Conservation (phyloP, 2,888 invertebrate genomes). For the Lathronympha strigana region DNA sequence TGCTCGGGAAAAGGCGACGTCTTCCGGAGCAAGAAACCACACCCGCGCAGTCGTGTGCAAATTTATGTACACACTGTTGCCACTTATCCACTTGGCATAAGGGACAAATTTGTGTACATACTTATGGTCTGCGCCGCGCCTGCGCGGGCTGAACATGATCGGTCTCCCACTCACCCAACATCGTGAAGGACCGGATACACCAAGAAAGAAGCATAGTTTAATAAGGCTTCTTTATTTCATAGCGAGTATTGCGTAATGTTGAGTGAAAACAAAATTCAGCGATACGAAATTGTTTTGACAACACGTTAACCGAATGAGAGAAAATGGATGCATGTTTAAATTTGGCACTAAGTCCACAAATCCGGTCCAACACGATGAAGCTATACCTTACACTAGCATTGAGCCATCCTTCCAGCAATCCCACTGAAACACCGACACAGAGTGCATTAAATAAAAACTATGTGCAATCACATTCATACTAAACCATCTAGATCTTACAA, state of each 20-base stretch:
- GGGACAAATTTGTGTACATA: background rate
- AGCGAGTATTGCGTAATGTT: no score
- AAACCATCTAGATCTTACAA: slow-evolving; percentile 61
- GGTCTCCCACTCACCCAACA: slow-evolving; percentile 14
- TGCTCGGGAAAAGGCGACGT: slow-evolving; percentile 81
- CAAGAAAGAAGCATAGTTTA: no score
- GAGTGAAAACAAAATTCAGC: no score
- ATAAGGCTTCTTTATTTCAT: no score
- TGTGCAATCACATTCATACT: slow-evolving; percentile 73
- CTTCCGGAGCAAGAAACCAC: slow-evolving; percentile 83
- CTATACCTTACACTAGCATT: slow-evolving; percentile 58
- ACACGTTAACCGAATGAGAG: no score
- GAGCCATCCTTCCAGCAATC: slow-evolving; percentile 55
- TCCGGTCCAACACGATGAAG: slow-evolving; percentile 1
- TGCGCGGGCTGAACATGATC: slow-evolving; percentile 41
- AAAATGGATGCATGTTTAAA: background rate
- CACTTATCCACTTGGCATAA: background rate
- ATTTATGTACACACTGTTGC: slow-evolving; percentile 24
- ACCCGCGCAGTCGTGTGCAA: slow-evolving; percentile 43
- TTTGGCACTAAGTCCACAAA: background rate
- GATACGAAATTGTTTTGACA: no score
- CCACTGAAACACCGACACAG: slow-evolving; percentile 49
- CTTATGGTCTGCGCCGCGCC: slow-evolving; percentile 32
- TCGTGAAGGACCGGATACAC: background rate
- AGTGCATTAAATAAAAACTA: slow-evolving; percentile 68